phyloP scores from a whole-genome alignment of 2,113 vertebrate genomes.

The Phrynosoma platyrhinos region DNA sequence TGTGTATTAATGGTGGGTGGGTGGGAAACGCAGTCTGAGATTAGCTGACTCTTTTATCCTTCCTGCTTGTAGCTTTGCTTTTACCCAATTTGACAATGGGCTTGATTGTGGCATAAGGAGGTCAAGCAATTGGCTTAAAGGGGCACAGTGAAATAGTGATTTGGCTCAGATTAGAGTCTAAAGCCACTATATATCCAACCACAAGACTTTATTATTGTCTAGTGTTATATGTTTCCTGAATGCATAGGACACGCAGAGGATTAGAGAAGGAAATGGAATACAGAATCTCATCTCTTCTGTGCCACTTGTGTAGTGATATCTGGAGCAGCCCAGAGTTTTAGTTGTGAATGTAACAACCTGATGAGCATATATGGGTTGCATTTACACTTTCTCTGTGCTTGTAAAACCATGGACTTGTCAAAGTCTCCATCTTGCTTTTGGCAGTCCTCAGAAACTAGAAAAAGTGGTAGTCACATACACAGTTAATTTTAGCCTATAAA shows the following conservation, averaged over 20 bases:
- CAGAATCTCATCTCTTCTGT: neutral
- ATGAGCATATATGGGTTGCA: neutral
- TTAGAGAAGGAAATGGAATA: constrained; percentile 20
- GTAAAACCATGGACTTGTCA: neutral
- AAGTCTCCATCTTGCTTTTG: constrained; percentile 12
- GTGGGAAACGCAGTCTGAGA: neutral
- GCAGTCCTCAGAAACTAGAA: neutral
- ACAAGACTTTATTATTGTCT: neutral
- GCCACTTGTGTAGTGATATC: neutral
- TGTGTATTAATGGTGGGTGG: constrained; percentile 4
- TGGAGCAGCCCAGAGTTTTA: neutral
- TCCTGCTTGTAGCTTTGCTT: constrained; percentile 29
- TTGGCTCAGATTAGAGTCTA: constrained; percentile 20
- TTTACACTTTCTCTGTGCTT: constrained; percentile 11
- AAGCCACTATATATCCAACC: constrained; percentile 16
- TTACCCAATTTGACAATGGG: constrained; percentile 27
- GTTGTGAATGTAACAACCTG: constrained; percentile 27
- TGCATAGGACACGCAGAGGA: neutral
- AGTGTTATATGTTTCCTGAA: neutral
- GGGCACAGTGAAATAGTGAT: constrained; percentile 17
- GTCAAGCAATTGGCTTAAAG: constrained; percentile 55
- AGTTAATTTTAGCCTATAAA: constrained; percentile 1
- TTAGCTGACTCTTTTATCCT: neutral
- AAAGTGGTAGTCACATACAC: neutral
- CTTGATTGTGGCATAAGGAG: constrained; percentile 28